These are phyloP conservation scores for Eristalis pertinax DNA, from an alignment of 2,888 invertebrate species.

Conservation along the genomic window DNA sequence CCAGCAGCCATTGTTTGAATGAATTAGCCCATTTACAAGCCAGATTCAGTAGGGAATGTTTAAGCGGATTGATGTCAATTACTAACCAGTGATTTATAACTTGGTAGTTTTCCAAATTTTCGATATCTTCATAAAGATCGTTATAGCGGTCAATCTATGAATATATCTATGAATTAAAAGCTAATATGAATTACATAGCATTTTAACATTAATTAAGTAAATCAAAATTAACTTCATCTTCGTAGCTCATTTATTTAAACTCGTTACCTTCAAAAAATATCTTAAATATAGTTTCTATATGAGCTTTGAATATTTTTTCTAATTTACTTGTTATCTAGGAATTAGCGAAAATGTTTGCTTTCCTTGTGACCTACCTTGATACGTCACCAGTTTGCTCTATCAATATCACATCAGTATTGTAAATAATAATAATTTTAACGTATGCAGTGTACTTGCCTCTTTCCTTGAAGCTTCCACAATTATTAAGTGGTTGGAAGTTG, in stretches of 20 bases:
- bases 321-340: too few species aligned
- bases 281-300: too few species aligned
- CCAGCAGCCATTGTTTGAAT: slow-evolving; percentile 92
- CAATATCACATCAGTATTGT: too few species aligned
- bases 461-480: slow-evolving; percentile 79
- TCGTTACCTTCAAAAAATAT: too few species aligned
- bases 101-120: slow-evolving; percentile 81
- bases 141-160: slow-evolving; percentile 79
- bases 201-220: too few species aligned
- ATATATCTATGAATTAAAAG: neutral
- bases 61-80: slow-evolving; percentile 89
- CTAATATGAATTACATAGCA: neutral
- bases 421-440: too few species aligned
- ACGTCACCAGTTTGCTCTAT: too few species aligned
- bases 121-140: slow-evolving; percentile 78
- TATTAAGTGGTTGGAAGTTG: slow-evolving; percentile 75
- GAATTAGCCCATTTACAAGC: slow-evolving; percentile 95
- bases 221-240: too few species aligned
- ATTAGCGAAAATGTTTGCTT: too few species aligned
- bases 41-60: slow-evolving; percentile 91
- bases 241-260: too few species aligned
- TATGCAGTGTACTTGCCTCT: slow-evolving; percentile 74
- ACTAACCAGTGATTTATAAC: slow-evolving; percentile 90
- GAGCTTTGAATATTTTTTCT: too few species aligned
- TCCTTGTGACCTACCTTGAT: too few species aligned